Evolutionary conservation across 2,113 vertebrate species (phyloP).

Genomic region (Sturnus vulgaris): DNA sequence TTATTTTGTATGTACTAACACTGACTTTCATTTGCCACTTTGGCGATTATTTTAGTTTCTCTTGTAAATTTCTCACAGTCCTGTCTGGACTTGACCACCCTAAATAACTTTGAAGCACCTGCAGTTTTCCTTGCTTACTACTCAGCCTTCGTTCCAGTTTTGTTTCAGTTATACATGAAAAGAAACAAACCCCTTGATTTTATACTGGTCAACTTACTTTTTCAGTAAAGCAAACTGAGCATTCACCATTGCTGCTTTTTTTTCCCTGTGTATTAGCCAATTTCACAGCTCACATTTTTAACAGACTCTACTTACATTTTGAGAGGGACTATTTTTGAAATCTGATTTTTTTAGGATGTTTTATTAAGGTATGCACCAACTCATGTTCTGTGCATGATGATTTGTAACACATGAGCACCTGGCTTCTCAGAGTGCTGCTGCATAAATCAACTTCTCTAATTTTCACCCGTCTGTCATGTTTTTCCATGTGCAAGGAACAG

Average conservation of each 20-base stretch:
- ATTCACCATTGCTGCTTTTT: background rate
- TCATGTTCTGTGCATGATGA: background rate
- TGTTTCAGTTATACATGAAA: background rate
- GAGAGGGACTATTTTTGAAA: background rate
- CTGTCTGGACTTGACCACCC: slow-evolving; percentile 30
- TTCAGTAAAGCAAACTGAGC: background rate
- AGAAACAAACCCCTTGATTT: background rate
- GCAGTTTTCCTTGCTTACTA: background rate
- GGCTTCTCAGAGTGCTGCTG: background rate
- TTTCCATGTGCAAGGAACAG: background rate
- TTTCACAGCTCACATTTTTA: background rate
- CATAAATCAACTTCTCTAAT: background rate
- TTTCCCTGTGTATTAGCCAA: background rate
- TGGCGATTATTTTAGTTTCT: slow-evolving; percentile 16
- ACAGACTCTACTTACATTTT: background rate
- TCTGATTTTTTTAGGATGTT: background rate
- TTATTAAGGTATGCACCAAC: background rate
- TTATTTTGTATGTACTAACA: slow-evolving; percentile 14
- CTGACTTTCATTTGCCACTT: background rate
- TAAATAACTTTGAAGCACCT: slow-evolving; percentile 21
- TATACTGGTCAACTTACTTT: background rate
- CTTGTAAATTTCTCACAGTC: slow-evolving; percentile 31
- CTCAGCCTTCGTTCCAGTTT: background rate
- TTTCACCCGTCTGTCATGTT: background rate
- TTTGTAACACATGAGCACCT: background rate